phyloP scores from a whole-genome alignment of 2,113 vertebrate genomes.

The Elaphurus davidianus region DNA sequence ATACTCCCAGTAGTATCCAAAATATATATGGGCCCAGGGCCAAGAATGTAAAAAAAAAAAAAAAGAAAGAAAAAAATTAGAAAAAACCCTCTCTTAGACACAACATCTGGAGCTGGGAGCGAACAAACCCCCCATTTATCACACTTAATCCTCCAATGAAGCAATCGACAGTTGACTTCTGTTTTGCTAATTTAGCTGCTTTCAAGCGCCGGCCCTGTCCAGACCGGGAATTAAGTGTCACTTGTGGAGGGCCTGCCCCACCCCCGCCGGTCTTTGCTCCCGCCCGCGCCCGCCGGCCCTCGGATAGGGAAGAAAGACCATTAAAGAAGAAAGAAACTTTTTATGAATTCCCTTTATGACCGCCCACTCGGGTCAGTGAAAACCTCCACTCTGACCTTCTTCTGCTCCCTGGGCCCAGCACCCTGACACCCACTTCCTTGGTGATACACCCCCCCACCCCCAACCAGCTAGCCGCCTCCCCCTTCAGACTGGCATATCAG shows the following conservation, averaged over 20 bases:
- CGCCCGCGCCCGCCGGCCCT: not conserved
- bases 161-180: slow-evolving; percentile 94
- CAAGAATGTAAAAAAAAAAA: slow-evolving; percentile 95
- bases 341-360: slow-evolving; percentile 62
- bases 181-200: slow-evolving; percentile 91
- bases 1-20: slow-evolving; percentile 99
- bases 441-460: not conserved
- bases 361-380: slow-evolving; percentile 14
- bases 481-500: not conserved
- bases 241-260: slow-evolving; percentile 74
- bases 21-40: slow-evolving; percentile 97
- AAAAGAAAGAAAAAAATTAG: slow-evolving; percentile 84
- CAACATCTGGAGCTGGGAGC: slow-evolving; percentile 98
- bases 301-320: not conserved
- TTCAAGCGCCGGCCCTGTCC: slow-evolving; percentile 84
- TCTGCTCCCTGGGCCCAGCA: not conserved
- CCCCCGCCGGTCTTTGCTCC: not conserved
- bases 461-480: not conserved
- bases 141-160: slow-evolving; percentile 94
- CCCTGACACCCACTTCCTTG: slow-evolving; percentile 33
- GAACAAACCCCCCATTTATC: slow-evolving; percentile 99
- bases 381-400: slow-evolving; percentile 34
- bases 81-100: slow-evolving; percentile 89
- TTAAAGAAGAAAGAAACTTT: slow-evolving; percentile 64
- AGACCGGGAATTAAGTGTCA: slow-evolving; percentile 83